Conservation (phyloP, 2,113 vertebrate genomes). For the Seriola quinqueradiata region DNA sequence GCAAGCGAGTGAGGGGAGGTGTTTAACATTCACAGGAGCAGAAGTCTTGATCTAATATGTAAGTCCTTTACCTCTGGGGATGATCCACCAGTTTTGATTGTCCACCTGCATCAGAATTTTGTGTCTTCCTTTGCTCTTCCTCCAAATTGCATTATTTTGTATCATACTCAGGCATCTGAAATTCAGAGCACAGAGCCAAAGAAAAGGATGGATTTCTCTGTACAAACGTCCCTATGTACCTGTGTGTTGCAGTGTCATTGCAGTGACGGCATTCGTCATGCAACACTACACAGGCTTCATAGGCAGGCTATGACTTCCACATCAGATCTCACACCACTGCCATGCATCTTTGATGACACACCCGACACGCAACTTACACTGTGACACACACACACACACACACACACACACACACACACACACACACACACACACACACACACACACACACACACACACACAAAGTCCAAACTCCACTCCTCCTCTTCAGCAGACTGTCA, state of each 20-base stretch:
- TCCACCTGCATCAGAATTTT: conserved; percentile 10
- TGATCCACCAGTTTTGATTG: conserved; percentile 2
- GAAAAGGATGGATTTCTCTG: not conserved
- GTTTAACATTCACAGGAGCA: conserved; percentile 4
- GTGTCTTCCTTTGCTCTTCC: not conserved
- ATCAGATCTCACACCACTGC: conserved; percentile 21
- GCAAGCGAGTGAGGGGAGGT: not conserved
- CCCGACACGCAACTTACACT: conserved; percentile 5
- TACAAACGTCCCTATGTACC: not conserved
- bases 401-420: not conserved
- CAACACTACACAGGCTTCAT: not conserved
- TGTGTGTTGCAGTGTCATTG: not conserved
- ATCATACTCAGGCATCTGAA: conserved; percentile 4
- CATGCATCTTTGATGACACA: conserved; percentile 44
- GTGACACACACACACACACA: not conserved
- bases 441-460: no score
- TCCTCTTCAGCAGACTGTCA: conserved; percentile 47
- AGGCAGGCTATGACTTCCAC: not conserved
- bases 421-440: not conserved
- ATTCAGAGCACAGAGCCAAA: not conserved
- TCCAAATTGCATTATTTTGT: not conserved
- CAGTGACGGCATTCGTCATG: conserved; percentile 12
- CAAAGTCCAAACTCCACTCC: conserved; percentile 22
- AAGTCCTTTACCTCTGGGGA: not conserved
- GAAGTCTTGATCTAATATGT: conserved; percentile 11